These are phyloP conservation scores for Hypselothyrea guttata DNA, from an alignment of 2,888 invertebrate genomes.

Conservation along the genomic window DNA sequence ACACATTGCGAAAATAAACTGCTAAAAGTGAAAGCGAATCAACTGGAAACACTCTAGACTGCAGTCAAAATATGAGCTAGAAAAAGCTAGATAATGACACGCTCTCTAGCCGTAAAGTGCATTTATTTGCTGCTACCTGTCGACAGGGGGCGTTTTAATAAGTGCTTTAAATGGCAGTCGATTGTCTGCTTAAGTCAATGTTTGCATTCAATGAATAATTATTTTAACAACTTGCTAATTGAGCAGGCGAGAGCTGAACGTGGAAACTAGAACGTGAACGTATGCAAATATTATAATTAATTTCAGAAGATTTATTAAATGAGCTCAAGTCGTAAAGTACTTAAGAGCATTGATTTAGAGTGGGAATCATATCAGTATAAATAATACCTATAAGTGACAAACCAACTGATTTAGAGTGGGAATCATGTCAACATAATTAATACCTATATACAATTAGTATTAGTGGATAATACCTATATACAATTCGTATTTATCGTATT, in stretches of 20 bases:
- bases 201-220: constrained; percentile 30
- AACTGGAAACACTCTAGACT: not conserved
- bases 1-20: constrained; percentile 57
- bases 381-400: too few relatives aligned
- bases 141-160: constrained; percentile 36
- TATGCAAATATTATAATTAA: too few relatives aligned
- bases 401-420: too few relatives aligned
- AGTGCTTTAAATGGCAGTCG: constrained; percentile 6
- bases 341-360: too few relatives aligned
- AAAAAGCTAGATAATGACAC: not conserved
- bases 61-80: too few relatives aligned
- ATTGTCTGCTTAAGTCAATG: constrained; percentile 28
- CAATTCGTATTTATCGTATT: too few relatives aligned
- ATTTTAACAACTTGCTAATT: constrained; percentile 12
- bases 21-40: constrained; percentile 63
- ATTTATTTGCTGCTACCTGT: constrained; percentile 10
- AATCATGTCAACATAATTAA: too few relatives aligned
- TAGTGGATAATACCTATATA: too few relatives aligned
- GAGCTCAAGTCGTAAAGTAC: too few relatives aligned
- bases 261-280: not conserved
- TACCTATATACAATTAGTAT: too few relatives aligned
- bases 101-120: constrained; percentile 6
- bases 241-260: not conserved
- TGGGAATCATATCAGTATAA: too few relatives aligned
- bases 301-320: too few relatives aligned